Evolutionary conservation across 2,888 invertebrate species (phyloP).

Genomic region (Epistrophe grossulariae): DNA sequence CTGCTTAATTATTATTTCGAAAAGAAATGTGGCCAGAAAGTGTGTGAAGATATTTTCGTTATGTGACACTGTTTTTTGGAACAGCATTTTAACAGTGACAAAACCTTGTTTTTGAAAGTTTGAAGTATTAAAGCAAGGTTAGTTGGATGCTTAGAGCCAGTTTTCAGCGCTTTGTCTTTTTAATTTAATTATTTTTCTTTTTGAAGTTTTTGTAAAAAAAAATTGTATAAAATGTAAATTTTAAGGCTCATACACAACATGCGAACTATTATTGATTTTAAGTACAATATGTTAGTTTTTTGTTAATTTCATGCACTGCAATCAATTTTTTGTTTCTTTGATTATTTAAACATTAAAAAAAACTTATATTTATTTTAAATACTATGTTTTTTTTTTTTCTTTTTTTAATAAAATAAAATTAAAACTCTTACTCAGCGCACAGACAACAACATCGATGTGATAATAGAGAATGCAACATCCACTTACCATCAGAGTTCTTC

Average conservation of each 20-base stretch:
- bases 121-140: neutral
- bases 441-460: constrained; percentile 77
- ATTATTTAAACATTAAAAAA: neutral
- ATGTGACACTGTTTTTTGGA: neutral
- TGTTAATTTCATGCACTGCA: constrained; percentile 43
- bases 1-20: neutral
- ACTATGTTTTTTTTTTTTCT: neutral
- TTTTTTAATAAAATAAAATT: constrained; percentile 33
- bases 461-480: constrained; percentile 76
- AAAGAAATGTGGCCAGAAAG: neutral
- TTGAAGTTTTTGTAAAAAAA: neutral
- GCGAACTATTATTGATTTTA: constrained; percentile 22
- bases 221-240: neutral
- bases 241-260: constrained; percentile 34
- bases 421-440: constrained; percentile 74
- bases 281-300: neutral
- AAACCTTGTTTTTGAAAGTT: neutral
- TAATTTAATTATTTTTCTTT: neutral
- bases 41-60: neutral
- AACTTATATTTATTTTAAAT: constrained; percentile 14
- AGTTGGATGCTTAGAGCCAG: neutral
- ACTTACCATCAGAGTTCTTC: constrained; percentile 94
- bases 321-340: neutral
- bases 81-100: neutral
- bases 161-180: neutral